Percentiles rank a stretch among this genome's conserved stretches.
Conservation (phyloP, 64 coral and sea anemone genomes). For the Porites australiensis region DNA sequence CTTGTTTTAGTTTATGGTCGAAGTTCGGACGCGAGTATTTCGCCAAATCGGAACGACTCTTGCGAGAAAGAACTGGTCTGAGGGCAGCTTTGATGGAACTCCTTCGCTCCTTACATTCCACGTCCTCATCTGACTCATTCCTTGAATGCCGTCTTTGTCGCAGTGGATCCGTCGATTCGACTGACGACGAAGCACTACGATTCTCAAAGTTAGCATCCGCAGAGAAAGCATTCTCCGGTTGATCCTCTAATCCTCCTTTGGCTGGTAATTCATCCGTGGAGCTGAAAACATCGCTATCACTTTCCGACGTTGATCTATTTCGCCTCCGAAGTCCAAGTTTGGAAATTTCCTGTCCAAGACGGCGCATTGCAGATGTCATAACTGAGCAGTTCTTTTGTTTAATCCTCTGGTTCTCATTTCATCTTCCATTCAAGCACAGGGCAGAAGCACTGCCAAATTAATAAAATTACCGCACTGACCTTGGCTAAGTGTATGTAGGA, state of each 20-base stretch:
- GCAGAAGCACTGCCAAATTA: slow-evolving; percentile 5
- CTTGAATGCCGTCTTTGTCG: slow-evolving; percentile 57
- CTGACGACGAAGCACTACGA: neutral
- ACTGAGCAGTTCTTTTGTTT: slow-evolving; percentile 19
- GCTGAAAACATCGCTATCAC: slow-evolving; percentile 31
- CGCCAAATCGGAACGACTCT: slow-evolving; percentile 44
- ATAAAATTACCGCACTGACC: neutral
- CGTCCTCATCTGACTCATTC: slow-evolving; percentile 49
- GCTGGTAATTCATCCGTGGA: slow-evolving; percentile 44
- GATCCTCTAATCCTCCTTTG: neutral
- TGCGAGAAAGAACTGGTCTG: slow-evolving; percentile 37
- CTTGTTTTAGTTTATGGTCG: neutral
- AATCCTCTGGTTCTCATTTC: slow-evolving; percentile 2
- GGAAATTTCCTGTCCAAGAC: slow-evolving; percentile 43
- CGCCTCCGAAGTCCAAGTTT: slow-evolving; percentile 47
- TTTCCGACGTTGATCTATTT: slow-evolving; percentile 35
- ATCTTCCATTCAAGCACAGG: neutral
- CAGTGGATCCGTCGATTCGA: neutral
- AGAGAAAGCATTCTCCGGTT: neutral
- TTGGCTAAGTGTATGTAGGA: slow-evolving; percentile 16
- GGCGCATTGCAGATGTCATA: slow-evolving; percentile 45
- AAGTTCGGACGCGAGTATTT: slow-evolving; percentile 30
- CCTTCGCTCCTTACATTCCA: slow-evolving; percentile 30
- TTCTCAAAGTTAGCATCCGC: slow-evolving; percentile 17
- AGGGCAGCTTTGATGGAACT: slow-evolving; percentile 49